Evolutionary conservation across 2,113 vertebrate genomes (phyloP).

Genomic region (Kobus ellipsiprymnus): DNA sequence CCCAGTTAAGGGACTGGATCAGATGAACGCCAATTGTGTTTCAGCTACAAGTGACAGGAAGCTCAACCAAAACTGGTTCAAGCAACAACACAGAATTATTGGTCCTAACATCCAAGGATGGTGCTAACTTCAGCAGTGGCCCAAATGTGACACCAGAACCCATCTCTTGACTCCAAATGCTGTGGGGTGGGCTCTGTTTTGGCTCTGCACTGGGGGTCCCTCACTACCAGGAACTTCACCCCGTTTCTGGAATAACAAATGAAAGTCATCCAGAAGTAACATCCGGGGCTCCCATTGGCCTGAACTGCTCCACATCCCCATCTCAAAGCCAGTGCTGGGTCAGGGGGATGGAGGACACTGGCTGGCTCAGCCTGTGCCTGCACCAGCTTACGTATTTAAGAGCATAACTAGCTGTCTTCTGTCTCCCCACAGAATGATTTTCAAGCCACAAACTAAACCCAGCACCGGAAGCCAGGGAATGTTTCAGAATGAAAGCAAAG

Average conservation of each 20-base stretch:
- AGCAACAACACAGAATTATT: not conserved
- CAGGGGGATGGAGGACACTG: not conserved
- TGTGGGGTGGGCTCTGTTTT: not conserved
- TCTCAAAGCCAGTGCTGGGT: not conserved
- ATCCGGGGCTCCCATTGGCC: not conserved
- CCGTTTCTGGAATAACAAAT: not conserved
- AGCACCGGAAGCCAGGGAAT: not conserved
- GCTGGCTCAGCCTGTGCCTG: not conserved
- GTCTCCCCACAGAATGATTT: conserved; percentile 32
- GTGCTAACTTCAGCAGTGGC: not conserved
- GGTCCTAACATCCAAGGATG: not conserved
- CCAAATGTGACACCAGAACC: not conserved
- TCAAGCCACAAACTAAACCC: conserved; percentile 25
- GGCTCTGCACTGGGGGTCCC: not conserved
- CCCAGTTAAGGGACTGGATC: not conserved
- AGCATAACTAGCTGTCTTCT: not conserved
- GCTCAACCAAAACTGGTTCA: not conserved
- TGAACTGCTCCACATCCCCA: not conserved
- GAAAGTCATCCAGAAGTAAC: not conserved
- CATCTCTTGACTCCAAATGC: not conserved
- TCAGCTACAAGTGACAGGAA: not conserved
- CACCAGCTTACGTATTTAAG: not conserved
- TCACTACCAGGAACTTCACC: not conserved
- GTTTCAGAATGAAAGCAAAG: not conserved
- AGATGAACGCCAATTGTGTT: not conserved